phyloP scores from a whole-genome alignment of 1,140 invertebrate species.

The Meloidogyne chitwoodi region DNA sequence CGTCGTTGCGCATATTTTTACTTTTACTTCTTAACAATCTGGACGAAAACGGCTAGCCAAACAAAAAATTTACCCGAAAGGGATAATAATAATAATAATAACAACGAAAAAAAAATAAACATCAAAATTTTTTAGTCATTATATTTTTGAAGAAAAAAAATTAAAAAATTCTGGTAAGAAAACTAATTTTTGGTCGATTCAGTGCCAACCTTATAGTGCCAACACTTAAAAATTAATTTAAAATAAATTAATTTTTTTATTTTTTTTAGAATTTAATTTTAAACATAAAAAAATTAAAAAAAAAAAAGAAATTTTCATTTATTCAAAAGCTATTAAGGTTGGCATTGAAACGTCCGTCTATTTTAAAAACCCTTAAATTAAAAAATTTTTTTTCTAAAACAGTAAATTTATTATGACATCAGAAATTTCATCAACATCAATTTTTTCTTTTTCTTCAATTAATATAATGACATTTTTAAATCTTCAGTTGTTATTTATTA shows the following conservation, averaged over 20 bases:
- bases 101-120: background rate
- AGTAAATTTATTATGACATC: too few species aligned
- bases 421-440: background rate
- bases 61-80: background rate
- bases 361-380: too few species aligned
- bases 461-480: background rate
- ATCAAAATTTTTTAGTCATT: background rate
- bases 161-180: background rate
- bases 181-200: background rate
- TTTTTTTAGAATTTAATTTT: background rate
- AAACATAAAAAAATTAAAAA: background rate
- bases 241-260: background rate
- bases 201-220: background rate
- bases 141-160: background rate
- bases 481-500: background rate
- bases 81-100: background rate
- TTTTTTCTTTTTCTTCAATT: background rate
- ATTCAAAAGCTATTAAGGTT: background rate
- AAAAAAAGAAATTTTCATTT: too few species aligned
- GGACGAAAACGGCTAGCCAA: background rate
- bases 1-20: background rate
- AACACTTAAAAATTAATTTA: background rate
- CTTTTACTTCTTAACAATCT: background rate
- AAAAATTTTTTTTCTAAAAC: too few species aligned
- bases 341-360: background rate